Base-by-base conservation (phyloP, 2,113 vertebrate species). In the Epinephelus cyanopodus region DNA sequence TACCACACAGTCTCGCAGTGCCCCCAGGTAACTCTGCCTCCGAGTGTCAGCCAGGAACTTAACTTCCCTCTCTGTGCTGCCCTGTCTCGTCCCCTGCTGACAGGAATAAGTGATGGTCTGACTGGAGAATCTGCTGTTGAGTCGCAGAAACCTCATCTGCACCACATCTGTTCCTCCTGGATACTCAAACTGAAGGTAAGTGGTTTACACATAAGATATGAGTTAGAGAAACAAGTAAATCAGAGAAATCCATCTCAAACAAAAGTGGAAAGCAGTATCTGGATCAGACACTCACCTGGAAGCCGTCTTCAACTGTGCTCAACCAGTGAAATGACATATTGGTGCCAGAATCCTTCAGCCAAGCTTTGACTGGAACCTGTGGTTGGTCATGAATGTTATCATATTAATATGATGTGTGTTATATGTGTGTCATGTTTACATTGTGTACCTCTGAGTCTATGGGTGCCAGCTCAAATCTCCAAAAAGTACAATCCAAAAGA, bases 131-230 rank as follows among this genome's bases (percentile, higher is more conserved):
- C 4, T 82, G 93, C 96, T 97, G 91, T 95, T 95, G 82, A 97
- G 92, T 50, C 95, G 93, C 52, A 97, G 92, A 89, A 97, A 97
- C 62, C 96, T 95, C 21, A 96, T 94, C 94, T 97, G 96, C 61
- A 97, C 96, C 8, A 95, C 71, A 47, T 92, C 93, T 27, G 89
- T 68, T 37, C 92, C 94, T 37, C 94, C 95, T 0, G 39, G 67
- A 65, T 97, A 97, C 18, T 96, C 93, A 83, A 97, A 94, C 96
- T 97, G 85, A 2, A 45, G 64, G 0, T 18, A 39, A 13, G 68
- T 8, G 33, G 17, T 4, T 50, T 6, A 33, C 14, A 50, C 25
- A 48, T 19, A 18, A 68, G 11, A 53, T 25, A 15, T n/a, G 25
- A 52, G 58, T 42, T 2, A 67, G 29, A 45, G 18, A 52, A 54